phyloP scores from a whole-genome alignment of 2,888 invertebrate genomes.

The Diaperis boleti region DNA sequence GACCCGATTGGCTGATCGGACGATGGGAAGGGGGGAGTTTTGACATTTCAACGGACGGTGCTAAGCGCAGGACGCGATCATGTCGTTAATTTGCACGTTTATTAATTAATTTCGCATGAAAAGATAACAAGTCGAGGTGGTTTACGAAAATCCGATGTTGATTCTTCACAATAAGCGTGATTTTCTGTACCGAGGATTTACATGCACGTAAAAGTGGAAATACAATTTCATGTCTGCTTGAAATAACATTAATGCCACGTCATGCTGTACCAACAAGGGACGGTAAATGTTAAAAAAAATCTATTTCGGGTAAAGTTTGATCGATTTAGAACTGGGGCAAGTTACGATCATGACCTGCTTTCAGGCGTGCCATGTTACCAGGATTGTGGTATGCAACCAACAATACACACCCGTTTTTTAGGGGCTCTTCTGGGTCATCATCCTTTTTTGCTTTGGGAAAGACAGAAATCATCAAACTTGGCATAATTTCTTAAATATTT shows the following conservation, averaged over 20 bases:
- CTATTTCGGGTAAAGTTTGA: conserved; percentile 14
- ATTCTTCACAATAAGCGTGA: background rate
- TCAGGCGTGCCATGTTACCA: background rate
- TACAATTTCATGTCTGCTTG: background rate
- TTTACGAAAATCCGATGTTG: background rate
- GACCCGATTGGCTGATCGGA: conserved; percentile 10
- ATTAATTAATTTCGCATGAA: no score
- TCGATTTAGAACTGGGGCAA: conserved; percentile 8
- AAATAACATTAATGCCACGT: background rate
- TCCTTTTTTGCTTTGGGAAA: no score
- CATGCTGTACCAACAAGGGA: background rate
- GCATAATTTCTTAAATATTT: no score
- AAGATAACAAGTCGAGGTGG: no score
- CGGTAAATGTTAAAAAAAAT: background rate
- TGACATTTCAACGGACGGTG: conserved; percentile 17
- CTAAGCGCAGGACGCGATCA: conserved; percentile 23
- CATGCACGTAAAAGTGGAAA: background rate
- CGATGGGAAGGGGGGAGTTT: conserved; percentile 3
- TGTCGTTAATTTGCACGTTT: no score
- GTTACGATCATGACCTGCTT: conserved; percentile 14
- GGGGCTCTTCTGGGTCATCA: no score
- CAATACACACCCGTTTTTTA: background rate
- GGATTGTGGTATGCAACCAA: background rate
- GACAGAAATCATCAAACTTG: no score
- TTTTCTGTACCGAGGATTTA: no score